Evolutionary conservation across 2,888 invertebrate species (phyloP).

Genomic region (Tenodera sinensis): DNA sequence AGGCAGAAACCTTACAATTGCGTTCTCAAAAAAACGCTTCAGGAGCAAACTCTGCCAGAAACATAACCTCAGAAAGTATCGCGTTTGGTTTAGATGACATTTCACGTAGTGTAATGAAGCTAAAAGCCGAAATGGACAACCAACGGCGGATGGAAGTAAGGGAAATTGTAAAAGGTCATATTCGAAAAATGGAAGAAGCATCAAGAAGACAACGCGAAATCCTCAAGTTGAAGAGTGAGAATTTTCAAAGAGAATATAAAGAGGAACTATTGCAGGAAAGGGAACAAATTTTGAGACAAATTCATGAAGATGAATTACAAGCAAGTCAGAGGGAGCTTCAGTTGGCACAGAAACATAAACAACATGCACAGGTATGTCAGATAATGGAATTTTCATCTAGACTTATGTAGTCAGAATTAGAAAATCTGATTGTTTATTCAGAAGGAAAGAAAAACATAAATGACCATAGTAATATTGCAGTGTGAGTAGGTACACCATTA

Average conservation of each 20-base stretch:
- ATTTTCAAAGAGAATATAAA: background rate
- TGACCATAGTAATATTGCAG: too few species aligned
- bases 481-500: too few species aligned
- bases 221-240: background rate
- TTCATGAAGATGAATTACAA: constrained; percentile 20
- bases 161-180: background rate
- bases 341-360: constrained; percentile 15
- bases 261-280: background rate
- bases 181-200: background rate
- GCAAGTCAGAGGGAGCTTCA: constrained; percentile 17
- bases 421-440: too few species aligned
- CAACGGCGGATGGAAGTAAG: background rate
- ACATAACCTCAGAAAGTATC: too few species aligned
- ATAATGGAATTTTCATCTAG: too few species aligned
- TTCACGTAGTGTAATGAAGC: background rate
- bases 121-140: background rate
- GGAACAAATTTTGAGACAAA: constrained; percentile 7
- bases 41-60: too few species aligned
- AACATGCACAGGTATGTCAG: constrained; percentile 12
- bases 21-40: too few species aligned
- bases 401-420: too few species aligned
- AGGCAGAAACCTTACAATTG: background rate
- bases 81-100: background rate
- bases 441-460: too few species aligned
- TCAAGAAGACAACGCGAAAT: background rate